Evolutionary conservation across 2,888 invertebrate species (phyloP), one percentile per base, ranked within the genome.

Genomic region (Nymphalis polychloros): DNA sequence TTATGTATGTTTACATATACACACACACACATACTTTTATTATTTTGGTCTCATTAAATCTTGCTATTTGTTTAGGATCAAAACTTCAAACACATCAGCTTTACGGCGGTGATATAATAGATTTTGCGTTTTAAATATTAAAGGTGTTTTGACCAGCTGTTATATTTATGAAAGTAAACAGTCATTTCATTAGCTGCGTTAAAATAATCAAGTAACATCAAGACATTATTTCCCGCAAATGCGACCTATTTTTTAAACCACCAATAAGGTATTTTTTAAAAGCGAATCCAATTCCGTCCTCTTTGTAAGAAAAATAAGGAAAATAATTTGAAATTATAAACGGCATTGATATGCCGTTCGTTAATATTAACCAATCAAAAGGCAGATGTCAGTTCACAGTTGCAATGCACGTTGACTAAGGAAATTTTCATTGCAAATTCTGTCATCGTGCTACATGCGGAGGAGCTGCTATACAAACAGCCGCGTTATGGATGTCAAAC

Each of bases 371-470:
- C 76, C 78, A 77, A 76, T 77, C 80, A 78, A 80, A 77, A 77
- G 77, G 82, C 84, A 86, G 82, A 86, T 86, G 87, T 84, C 83
- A 82, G 80, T 83, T 85, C 84, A 80, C 86, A 84, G 85, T 85
- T 85, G 87, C 87, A 88, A 78, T 84, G 84, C 84, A 88, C 82
- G 85, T 84, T 85, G 86, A 84, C 84, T 84, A 79, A 83, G 85
- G 85, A 86, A 86, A 90, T 90, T 90, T 89, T 90, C 89, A 89
- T 90, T 89, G 89, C 89, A 90, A 89, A 90, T 90, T 90, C 90
- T 82, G 85, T 82, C 83, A 86, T 86, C 86, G 90, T 88, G 81
- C 85, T 80, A 81, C 83, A 84, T 83, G 82, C 81, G 78, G 81
- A 80, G 81, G 79, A 84, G 80, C 77, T 80, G 77, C 80, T 87